Percentiles rank a stretch among this genome's conserved stretches.
phyloP scores from a whole-genome alignment of 2,797 vertebrate genomes.

The Gallinago stenura region DNA sequence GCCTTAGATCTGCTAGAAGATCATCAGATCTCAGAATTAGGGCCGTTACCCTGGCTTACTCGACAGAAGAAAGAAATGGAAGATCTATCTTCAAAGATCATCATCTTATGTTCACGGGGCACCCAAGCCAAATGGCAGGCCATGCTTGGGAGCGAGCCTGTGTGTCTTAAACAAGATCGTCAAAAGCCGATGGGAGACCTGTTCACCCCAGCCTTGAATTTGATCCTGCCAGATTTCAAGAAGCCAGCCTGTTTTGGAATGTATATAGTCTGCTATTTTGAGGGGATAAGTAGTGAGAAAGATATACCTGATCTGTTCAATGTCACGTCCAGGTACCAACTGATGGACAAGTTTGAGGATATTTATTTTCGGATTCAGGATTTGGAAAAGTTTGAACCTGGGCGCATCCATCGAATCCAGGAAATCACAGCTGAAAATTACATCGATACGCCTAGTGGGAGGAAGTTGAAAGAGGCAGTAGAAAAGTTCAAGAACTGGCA shows the following conservation, averaged over 20 bases:
- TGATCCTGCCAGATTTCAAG: slow-evolving; percentile 91
- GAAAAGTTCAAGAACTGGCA: slow-evolving; percentile 86
- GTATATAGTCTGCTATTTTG: slow-evolving; percentile 93
- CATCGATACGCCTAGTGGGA: slow-evolving; percentile 81
- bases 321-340: slow-evolving; percentile 85
- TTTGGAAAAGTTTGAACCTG: slow-evolving; percentile 90
- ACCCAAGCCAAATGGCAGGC: slow-evolving; percentile 94
- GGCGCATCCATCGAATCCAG: slow-evolving; percentile 83
- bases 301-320: slow-evolving; percentile 91
- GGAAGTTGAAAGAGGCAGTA: slow-evolving; percentile 83
- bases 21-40: slow-evolving; percentile 84
- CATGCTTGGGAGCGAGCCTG: slow-evolving; percentile 81
- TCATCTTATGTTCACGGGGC: slow-evolving; percentile 92
- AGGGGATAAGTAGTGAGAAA: slow-evolving; percentile 81
- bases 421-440: slow-evolving; percentile 86
- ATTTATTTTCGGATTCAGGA: slow-evolving; percentile 92
- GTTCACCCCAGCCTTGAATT: slow-evolving; percentile 89
- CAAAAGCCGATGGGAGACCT: slow-evolving; percentile 86
- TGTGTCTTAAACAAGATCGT: slow-evolving; percentile 85
- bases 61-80: slow-evolving; percentile 87
- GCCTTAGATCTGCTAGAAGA: slow-evolving; percentile 89
- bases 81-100: slow-evolving; percentile 85
- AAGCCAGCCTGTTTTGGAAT: slow-evolving; percentile 86
- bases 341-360: slow-evolving; percentile 94
- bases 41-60: slow-evolving; percentile 89